Evolutionary conservation across 2,797 vertebrate genomes (phyloP).

Genomic region (Eremophila alpestris): DNA sequence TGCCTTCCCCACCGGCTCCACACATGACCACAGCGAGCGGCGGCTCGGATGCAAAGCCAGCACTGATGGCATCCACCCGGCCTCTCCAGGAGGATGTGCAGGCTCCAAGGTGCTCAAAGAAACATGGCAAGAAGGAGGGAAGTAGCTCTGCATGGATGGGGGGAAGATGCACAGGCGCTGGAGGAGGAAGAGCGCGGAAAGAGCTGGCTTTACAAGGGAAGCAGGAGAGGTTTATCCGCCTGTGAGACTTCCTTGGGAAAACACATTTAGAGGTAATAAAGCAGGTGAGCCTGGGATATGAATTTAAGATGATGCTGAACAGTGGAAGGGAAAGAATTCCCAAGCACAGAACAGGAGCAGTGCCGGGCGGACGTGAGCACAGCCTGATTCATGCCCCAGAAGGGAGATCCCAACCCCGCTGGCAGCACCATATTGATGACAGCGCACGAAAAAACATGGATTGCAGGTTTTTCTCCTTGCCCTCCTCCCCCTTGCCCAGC

Average conservation of each 20-base stretch:
- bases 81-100: not conserved
- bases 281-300: not conserved
- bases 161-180: accelerated
- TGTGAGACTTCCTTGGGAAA: not conserved
- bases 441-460: accelerated
- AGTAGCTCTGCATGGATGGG: not conserved
- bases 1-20: not conserved
- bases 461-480: not conserved
- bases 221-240: not conserved
- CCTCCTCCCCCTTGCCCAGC: not conserved
- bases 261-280: slow-evolving; percentile 11
- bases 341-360: not conserved
- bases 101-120: not conserved
- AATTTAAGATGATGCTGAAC: slow-evolving; percentile 25
- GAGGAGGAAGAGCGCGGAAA: not conserved
- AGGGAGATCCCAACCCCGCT: not conserved
- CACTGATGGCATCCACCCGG: not conserved
- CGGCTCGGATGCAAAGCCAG: not conserved
- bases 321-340: not conserved
- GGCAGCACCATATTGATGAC: not conserved
- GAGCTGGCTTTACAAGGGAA: not conserved
- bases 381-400: slow-evolving; percentile 20
- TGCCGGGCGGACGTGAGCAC: accelerated
- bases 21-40: not conserved
- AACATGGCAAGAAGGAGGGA: not conserved